Percentiles rank a stretch among this genome's conserved stretches.
Evolutionary conservation across 1,140 invertebrate species (phyloP).

Genomic region (Drosophila littoralis): DNA sequence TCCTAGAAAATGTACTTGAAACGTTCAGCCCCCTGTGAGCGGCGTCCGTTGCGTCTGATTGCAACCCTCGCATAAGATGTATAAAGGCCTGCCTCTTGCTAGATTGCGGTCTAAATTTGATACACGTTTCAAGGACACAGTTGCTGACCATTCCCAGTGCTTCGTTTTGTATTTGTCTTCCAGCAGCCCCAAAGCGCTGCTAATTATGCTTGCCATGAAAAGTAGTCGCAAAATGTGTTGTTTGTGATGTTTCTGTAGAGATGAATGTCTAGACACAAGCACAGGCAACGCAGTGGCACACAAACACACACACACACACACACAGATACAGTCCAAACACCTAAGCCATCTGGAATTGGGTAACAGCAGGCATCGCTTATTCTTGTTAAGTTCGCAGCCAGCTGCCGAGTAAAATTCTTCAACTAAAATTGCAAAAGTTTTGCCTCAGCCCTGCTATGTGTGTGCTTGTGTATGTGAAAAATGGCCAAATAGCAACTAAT

Average conservation of each 20-base stretch:
- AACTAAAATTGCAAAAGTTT: constrained; percentile 82
- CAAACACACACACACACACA: constrained; percentile 13
- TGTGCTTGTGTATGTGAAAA: constrained; percentile 68
- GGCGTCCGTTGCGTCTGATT: neutral
- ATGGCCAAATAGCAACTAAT: constrained; percentile 82
- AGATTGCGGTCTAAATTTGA: constrained; percentile 47
- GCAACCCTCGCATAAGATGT: constrained; percentile 19
- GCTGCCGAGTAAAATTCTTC: constrained; percentile 76
- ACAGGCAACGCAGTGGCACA: neutral
- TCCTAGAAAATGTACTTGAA: neutral
- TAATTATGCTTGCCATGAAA: constrained; percentile 72
- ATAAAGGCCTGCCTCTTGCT: neutral
- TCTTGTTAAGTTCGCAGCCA: constrained; percentile 45
- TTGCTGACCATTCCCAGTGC: constrained; percentile 19
- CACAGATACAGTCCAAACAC: constrained; percentile 6
- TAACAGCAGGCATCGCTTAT: constrained; percentile 26
- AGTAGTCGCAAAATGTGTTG: constrained; percentile 51
- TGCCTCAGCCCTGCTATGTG: constrained; percentile 28
- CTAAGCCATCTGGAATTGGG: constrained; percentile 28
- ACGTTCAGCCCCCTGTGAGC: neutral
- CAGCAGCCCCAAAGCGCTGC: constrained; percentile 25
- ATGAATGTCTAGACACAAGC: constrained; percentile 53
- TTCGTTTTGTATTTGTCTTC: constrained; percentile 34
- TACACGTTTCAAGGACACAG: constrained; percentile 63
- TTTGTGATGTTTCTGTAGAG: constrained; percentile 23